These are phyloP conservation scores for Podilymbus podiceps DNA, from an alignment of 2,113 vertebrate genomes.

Conservation along the genomic window DNA sequence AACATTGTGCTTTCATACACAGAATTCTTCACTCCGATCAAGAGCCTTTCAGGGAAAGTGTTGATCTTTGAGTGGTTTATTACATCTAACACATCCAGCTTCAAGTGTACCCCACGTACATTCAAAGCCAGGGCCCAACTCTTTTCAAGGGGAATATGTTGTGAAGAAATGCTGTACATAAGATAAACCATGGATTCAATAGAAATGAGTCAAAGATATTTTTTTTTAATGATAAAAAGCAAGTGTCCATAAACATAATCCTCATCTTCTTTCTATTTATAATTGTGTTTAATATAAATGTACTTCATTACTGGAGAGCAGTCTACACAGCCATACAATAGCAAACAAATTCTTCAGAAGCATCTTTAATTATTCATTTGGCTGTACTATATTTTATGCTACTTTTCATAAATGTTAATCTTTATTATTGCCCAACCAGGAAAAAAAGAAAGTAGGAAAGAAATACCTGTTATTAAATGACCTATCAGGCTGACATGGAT, in stretches of 20 bases:
- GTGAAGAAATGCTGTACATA: not conserved
- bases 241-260: constrained; percentile 57
- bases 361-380: constrained; percentile 81
- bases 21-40: constrained; percentile 32
- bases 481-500: constrained; percentile 71
- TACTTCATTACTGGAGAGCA: constrained; percentile 60
- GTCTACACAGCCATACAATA: constrained; percentile 59
- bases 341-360: constrained; percentile 76
- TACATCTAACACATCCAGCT: not conserved
- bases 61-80: not conserved
- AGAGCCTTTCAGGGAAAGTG: not conserved
- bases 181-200: not conserved
- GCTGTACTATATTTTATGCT: constrained; percentile 74
- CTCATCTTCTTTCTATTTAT: constrained; percentile 57
- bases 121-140: not conserved
- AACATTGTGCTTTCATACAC: constrained; percentile 12
- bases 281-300: constrained; percentile 70
- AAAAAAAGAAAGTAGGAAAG: constrained; percentile 3
- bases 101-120: not conserved
- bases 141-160: not conserved
- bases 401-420: constrained; percentile 81
- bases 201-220: constrained; percentile 10
- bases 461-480: constrained; percentile 81
- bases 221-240: constrained; percentile 34
- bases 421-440: constrained; percentile 74